Base-by-base conservation (phyloP, 1,140 invertebrate genomes). In the Stegodyphus dumicola region DNA sequence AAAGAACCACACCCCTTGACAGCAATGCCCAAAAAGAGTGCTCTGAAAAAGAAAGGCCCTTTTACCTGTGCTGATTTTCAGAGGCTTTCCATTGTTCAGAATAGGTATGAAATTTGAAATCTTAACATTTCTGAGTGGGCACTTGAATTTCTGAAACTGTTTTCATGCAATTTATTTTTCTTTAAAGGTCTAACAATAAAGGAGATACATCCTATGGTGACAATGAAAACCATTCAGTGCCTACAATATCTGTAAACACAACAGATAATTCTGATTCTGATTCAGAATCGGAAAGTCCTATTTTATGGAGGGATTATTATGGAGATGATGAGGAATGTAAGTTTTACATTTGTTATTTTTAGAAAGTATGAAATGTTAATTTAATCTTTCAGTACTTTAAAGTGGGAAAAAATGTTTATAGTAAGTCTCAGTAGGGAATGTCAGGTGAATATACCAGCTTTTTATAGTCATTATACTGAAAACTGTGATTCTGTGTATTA, bases 271-370 rank as follows among this genome's bases (percentile, higher is more conserved):
- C 64, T 15, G 87, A 87, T 67, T 77, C 76, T 6, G 87, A 88
- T 77, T 84, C 87, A 52, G 86, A 87, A 17, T 77, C 77, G 33
- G 88, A 88, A 60, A 83, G 77, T 74, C 75, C 78, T n/a, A 87
- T 89, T 54, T 73, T 88, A 53, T 89, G 88, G 88, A 87, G 83
- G 71, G 88, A 89, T 86, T 89, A 89, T 76, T 89, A 89, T 77
- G 88, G 88, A 11, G 88, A 89, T 65, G 88, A 89, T 87, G 88
- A 89, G 85, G 85, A 88, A 86, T 87, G 88, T 88, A 81, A 87
- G 77, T 87, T 11, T 74, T 17, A 49, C 15, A 65, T 33, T 33
- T 33, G 3, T 33, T 33, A 33, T 33, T 33, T 33, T 33, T 33
- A 33, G 33, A 33, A 33, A 33, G 33, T 1, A 1, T 33, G 33